These are phyloP conservation scores for Chloroclysta siterata DNA, from an alignment of 2,888 invertebrate species.

Conservation along the genomic window DNA sequence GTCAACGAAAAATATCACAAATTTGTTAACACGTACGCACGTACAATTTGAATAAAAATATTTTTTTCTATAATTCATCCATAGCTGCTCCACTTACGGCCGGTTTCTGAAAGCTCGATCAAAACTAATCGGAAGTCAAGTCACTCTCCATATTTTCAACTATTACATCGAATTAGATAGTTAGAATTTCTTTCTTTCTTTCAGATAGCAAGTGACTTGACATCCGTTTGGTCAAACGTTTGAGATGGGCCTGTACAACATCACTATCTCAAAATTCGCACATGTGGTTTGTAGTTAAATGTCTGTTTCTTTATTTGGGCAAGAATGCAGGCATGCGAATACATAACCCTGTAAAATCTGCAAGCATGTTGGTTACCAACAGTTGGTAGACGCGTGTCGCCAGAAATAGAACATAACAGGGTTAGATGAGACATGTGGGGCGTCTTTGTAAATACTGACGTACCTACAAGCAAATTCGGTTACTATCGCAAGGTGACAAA, in stretches of 20 bases:
- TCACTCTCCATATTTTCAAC: too few relatives aligned
- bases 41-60: too few relatives aligned
- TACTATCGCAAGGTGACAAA: too few relatives aligned
- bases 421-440: constrained; percentile 14
- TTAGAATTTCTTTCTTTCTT: too few relatives aligned
- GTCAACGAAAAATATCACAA: neutral
- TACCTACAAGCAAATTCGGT: too few relatives aligned
- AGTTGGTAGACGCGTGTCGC: constrained; percentile 34
- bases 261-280: constrained; percentile 5
- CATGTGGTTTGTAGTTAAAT: constrained; percentile 1
- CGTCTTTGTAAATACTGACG: neutral
- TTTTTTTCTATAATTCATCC: too few relatives aligned
- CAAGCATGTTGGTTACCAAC: constrained; percentile 32
- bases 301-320: constrained; percentile 4
- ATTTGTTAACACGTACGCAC: too few relatives aligned
- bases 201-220: too few relatives aligned
- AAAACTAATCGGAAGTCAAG: too few relatives aligned
- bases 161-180: too few relatives aligned
- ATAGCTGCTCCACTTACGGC: too few relatives aligned
- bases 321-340: constrained; percentile 20
- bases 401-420: constrained; percentile 42
- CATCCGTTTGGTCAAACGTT: neutral
- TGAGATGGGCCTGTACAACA: neutral
- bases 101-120: too few relatives aligned
- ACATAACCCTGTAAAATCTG: constrained; percentile 34